These are phyloP conservation scores for Venturia canescens DNA, from an alignment of 1,140 invertebrate species.

Conservation along the genomic window DNA sequence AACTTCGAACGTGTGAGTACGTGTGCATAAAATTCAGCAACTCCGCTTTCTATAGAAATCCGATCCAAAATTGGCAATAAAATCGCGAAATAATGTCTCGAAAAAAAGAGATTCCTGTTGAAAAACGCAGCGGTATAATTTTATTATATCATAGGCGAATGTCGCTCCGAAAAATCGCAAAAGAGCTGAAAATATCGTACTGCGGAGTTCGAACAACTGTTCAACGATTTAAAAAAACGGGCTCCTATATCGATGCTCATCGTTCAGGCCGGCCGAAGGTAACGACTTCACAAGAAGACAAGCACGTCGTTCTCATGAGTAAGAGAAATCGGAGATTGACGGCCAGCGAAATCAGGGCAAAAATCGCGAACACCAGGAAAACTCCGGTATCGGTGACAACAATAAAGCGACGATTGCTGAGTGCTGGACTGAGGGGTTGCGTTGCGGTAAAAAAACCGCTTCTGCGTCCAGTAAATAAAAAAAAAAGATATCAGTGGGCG, in stretches of 20 bases:
- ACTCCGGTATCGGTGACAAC: slow-evolving; percentile 41
- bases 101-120: slow-evolving; percentile 1
- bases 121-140: background rate
- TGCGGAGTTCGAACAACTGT: background rate
- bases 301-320: background rate
- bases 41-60: too few relatives aligned
- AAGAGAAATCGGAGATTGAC: slow-evolving; percentile 45
- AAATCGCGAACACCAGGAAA: slow-evolving; percentile 21
- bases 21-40: too few relatives aligned
- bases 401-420: too few relatives aligned
- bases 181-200: background rate
- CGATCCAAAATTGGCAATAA: too few relatives aligned
- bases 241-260: background rate
- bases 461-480: slow-evolving; percentile 52
- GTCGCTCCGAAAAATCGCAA: background rate
- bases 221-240: background rate
- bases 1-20: too few relatives aligned
- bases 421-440: slow-evolving; percentile 40
- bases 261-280: slow-evolving; percentile 34
- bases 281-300: background rate
- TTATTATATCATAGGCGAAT: background rate
- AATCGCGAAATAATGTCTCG: background rate
- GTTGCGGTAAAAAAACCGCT: slow-evolving; percentile 52
- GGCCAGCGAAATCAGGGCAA: slow-evolving; percentile 32
- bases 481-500: too few relatives aligned